These are phyloP conservation scores for Bibio marci DNA, from an alignment of 2,888 invertebrate species.

Conservation along the genomic window DNA sequence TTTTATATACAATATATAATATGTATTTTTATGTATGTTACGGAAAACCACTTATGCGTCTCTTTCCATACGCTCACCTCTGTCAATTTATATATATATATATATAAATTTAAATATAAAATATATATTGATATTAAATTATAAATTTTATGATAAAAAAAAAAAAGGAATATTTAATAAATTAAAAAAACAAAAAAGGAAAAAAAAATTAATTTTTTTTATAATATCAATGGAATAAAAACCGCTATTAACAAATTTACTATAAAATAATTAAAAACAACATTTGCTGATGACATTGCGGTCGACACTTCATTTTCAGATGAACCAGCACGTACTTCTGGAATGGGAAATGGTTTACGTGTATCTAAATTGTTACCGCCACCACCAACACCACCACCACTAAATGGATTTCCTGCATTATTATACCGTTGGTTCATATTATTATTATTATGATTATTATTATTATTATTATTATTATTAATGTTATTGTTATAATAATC, in stretches of 20 bases:
- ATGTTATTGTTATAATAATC: slow-evolving; percentile 3
- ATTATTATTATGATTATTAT: slow-evolving; percentile 3
- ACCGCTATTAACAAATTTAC: slow-evolving; percentile 2
- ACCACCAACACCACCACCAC: slow-evolving; percentile 6
- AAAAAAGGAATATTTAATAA: no score
- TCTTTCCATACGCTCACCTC: no score
- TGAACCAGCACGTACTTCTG: slow-evolving; percentile 10
- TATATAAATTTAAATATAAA: no score
- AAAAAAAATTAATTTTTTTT: no score
- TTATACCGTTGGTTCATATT: slow-evolving; percentile 1
- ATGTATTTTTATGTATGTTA: no score
- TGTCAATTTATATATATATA: no score
- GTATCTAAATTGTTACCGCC: slow-evolving; percentile 15
- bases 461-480: neutral
- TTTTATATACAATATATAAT: no score
- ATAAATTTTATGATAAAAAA: no score
- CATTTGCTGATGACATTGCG: slow-evolving; percentile 2
- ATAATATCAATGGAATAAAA: slow-evolving; percentile 1
- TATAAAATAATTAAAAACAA: neutral
- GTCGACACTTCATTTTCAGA: slow-evolving; percentile 18
- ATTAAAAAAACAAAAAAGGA: no score
- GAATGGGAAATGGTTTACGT: slow-evolving; percentile 22
- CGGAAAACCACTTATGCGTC: no score
- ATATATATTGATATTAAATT: no score
- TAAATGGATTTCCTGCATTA: slow-evolving; percentile 7